Base-by-base conservation (phyloP, 1,140 invertebrate species). In the Bombus vancouverensis region DNA sequence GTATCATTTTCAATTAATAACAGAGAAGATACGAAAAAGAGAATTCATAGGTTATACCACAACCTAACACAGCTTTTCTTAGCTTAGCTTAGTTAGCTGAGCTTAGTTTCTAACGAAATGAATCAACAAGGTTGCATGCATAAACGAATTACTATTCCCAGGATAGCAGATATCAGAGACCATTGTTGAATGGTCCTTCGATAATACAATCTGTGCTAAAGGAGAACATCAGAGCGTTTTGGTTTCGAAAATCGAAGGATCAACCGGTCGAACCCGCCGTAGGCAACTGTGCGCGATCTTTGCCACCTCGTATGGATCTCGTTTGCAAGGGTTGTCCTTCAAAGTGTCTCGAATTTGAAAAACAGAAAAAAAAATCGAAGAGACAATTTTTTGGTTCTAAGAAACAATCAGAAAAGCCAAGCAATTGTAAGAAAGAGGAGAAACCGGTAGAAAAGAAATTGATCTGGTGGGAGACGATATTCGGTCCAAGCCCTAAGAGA, bases 381-480 rank as follows among this genome's bases (percentile, higher is more conserved):
- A 37, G 15, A 39, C 42, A 22, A 3, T 78, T 79, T 0, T 75
- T 79, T 0, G 73, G n/a, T 10, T 85, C 62, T 28, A 53, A 25
- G 65, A 79, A 62, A 3, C 1, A 18, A 34, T 22, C 12, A 2
- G 15, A 37, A n/a, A 87, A 91, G 12, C 77, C 77, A 0, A 75
- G 25, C 5, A 89, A 90, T 28, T 86, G 81, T 57, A 18, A 75
- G n/a, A 13, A 32, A 13, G 25, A 72, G 25, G 12, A 37, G 3
- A 86, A 70, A 59, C 34, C 57, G 0, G 12, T 3, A 2, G 12
- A 80, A 28, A 34, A 22, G 2, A 81, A 80, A 37, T 65, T 74
- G 37, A 81, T 53, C 1, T 74, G 86, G 59, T 85, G 74, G 83
- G 75, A 89, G n/a, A 83, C 85, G 62, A 28, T 91, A 3, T 91